Base-by-base conservation (phyloP, 2,888 invertebrate genomes). In the Charanyca ferruginea region DNA sequence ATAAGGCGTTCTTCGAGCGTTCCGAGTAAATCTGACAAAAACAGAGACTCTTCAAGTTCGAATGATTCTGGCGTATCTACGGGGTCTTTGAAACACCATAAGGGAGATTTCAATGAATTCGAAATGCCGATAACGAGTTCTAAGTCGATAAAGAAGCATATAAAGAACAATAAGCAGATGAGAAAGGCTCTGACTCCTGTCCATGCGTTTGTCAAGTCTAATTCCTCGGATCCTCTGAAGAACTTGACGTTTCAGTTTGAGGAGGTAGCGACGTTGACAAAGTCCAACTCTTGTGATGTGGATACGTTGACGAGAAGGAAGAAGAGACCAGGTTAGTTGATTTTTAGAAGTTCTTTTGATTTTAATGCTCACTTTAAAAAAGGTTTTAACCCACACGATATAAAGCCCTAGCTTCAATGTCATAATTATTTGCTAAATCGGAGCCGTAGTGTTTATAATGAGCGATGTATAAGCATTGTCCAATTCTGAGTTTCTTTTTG, bases 1-100 rank as follows among this genome's bases (percentile, higher is more conserved):
- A 97, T 97, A 23, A 92, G 97, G 38, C 92, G 97, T 42, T 97
- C 97, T 0, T 97, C 97, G 0, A 97, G 97, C 75, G 97, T 97
- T 0, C 97, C 97, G 1, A 97, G 97, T 75, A 97, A 97, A 87
- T 96, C 96, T 0, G 97, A 96, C 7, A 96, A 97, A 75, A 97
- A 97, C 70, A 91, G 97, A 65, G 97, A 97, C 79, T 97, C 97
- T 0, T 97, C 97, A 0, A 97, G 97, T 83, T 97, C 97, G 6
- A 97, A 97, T 81, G 97, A 97, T 81, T 97, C 97, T 0, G 97
- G 97, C 0, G 97, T 97, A 0, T 97, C 97, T 0, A 97, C 97
- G 0, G 97, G 97, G 0, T 97, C 97, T 0, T 87, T 97, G 57
- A 96, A 96, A 66, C 96, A 97, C 79, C 94, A 96, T 79, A 96